Percentiles rank a stretch among this genome's conserved stretches.
Conservation (phyloP, 1,140 invertebrate species). For the Asbolus verrucosus region DNA sequence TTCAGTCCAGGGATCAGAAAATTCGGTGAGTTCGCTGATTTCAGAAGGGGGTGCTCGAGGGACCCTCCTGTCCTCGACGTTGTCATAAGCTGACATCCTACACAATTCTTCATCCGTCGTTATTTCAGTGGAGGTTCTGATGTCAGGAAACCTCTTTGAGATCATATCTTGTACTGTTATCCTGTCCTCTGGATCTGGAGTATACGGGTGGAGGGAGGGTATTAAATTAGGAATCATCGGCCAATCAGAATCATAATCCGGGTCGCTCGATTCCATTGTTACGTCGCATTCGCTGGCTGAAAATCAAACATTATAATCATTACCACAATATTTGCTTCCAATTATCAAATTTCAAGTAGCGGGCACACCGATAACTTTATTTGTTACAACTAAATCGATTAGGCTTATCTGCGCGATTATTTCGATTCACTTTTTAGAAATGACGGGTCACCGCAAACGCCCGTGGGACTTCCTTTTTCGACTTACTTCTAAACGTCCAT, state of each 20-base stretch:
- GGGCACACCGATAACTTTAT: too few species aligned
- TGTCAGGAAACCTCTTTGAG: slow-evolving; percentile 72
- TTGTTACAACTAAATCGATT: too few species aligned
- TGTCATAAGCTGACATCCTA: slow-evolving; percentile 82
- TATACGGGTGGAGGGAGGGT: slow-evolving; percentile 60
- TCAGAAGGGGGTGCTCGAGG: slow-evolving; percentile 61
- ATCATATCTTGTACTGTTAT: slow-evolving; percentile 82
- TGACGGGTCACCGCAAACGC: too few species aligned
- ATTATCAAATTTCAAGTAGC: background rate
- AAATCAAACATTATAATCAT: too few species aligned
- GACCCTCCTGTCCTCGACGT: slow-evolving; percentile 70
- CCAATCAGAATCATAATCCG: slow-evolving; percentile 68
- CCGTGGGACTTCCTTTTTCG: too few species aligned
- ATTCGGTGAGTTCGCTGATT: slow-evolving; percentile 62
- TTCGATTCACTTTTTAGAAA: too few species aligned
- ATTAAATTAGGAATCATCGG: slow-evolving; percentile 56
- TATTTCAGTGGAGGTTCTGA: slow-evolving; percentile 58
- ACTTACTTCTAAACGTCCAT: slow-evolving; percentile 86
- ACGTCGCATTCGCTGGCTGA: slow-evolving; percentile 59
- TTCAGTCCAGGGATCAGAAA: slow-evolving; percentile 64
- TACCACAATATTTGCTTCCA: too few species aligned
- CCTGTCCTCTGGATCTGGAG: slow-evolving; percentile 68
- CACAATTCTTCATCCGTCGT: slow-evolving; percentile 56
- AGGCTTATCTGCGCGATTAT: too few species aligned
- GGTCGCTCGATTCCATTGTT: slow-evolving; percentile 65